Conservation (phyloP, 2,797 vertebrate species). For the Mastacembelus armatus region DNA sequence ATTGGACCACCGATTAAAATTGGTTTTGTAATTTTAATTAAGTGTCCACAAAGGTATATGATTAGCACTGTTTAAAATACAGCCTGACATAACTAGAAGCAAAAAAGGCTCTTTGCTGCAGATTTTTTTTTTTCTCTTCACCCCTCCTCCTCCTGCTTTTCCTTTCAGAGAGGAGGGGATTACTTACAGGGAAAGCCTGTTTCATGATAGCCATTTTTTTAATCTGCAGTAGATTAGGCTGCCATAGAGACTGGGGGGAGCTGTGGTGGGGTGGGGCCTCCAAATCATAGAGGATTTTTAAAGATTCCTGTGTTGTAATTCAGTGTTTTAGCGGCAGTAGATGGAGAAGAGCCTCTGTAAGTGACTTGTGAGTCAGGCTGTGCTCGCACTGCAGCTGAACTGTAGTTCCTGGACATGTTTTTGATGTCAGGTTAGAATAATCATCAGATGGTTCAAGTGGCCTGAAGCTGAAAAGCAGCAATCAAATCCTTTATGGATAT, state of each 20-base stretch:
- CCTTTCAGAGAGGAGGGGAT: slow-evolving; percentile 86
- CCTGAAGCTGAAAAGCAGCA: slow-evolving; percentile 21
- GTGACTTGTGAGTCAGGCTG: slow-evolving; percentile 54
- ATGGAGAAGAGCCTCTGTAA: slow-evolving; percentile 23
- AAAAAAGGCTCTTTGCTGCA: slow-evolving; percentile 86
- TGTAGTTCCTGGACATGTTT: slow-evolving; percentile 28
- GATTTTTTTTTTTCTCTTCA: slow-evolving; percentile 85
- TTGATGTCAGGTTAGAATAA: slow-evolving; percentile 31
- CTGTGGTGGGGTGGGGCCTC: slow-evolving; percentile 26
- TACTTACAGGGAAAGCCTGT: slow-evolving; percentile 98
- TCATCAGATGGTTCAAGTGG: slow-evolving; percentile 36
- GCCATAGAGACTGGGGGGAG: slow-evolving; percentile 86
- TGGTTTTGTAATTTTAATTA: slow-evolving; percentile 99
- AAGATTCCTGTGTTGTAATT: slow-evolving; percentile 91
- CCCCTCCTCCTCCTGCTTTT: slow-evolving; percentile 11
- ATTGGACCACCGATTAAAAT: slow-evolving; percentile 99
- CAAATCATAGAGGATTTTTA: slow-evolving; percentile 45
- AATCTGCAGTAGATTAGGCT: slow-evolving; percentile 99
- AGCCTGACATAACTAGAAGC: slow-evolving; percentile 99
- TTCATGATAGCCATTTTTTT: slow-evolving; percentile 96
- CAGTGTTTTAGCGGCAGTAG: slow-evolving; percentile 75
- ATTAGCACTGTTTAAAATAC: slow-evolving; percentile 99
- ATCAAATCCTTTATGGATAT: not conserved
- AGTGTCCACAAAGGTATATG: slow-evolving; percentile 99
- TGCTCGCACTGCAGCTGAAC: slow-evolving; percentile 35